A percentile compares a stretch with the other conserved stretches of the same genome.
phyloP scores from a whole-genome alignment of 2,113 vertebrate species.

The Sander lucioperca region DNA sequence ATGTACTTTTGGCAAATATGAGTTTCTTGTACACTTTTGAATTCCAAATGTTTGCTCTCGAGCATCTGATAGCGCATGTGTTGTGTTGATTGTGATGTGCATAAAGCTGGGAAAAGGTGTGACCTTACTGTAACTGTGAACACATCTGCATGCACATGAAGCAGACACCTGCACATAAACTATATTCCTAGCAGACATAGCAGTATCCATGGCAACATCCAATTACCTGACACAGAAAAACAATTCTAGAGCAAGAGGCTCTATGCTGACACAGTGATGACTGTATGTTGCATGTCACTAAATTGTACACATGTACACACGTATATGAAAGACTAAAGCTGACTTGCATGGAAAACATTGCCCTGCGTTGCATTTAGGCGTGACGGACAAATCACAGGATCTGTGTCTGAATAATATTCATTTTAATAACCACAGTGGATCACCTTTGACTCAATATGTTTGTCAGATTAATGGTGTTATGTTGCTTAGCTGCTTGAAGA shows the following conservation, averaged over 20 bases:
- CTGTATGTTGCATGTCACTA: neutral
- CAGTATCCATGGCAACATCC: conserved; percentile 80
- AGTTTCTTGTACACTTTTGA: conserved; percentile 20
- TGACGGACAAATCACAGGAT: conserved; percentile 20
- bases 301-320: conserved; percentile 35
- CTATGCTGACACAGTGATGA: conserved; percentile 23
- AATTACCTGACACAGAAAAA: conserved; percentile 75
- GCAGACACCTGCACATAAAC: conserved; percentile 42
- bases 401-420: conserved; percentile 29
- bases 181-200: conserved; percentile 59
- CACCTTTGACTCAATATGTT: conserved; percentile 64
- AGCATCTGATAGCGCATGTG: neutral
- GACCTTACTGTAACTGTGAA: conserved; percentile 57
- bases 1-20: conserved; percentile 2
- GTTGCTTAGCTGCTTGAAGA: conserved; percentile 66
- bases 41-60: conserved; percentile 21
- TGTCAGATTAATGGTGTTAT: conserved; percentile 68
- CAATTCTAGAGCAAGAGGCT: conserved; percentile 40
- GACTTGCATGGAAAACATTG: neutral
- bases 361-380: neutral
- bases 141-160: conserved; percentile 59
- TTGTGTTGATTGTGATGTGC: neutral
- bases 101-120: conserved; percentile 15
- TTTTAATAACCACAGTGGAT: conserved; percentile 45
- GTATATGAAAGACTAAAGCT: neutral